Base-by-base conservation (phyloP, 1,140 invertebrate species). In the Pomacea maculata region DNA sequence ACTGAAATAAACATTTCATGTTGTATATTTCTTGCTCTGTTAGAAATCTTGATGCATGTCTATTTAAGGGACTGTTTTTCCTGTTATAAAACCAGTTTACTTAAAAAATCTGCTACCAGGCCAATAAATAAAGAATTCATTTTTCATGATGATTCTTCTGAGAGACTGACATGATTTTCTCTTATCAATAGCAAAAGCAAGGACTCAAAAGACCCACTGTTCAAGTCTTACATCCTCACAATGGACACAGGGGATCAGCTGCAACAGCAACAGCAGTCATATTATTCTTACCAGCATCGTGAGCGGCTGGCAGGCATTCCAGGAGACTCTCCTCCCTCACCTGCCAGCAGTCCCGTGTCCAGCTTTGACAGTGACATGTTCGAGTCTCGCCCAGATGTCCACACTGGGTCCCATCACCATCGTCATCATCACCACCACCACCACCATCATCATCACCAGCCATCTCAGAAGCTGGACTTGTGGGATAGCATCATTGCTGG, bases 141-240 rank as follows among this genome's bases (percentile, higher is more conserved):
- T 61, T 61, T 45, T 45, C 34, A 45, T 45, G 34, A 45, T 45
- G 34, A 45, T 4, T 45, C 34, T 45, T 45, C 6, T 45, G 6
- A 45, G 6, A 45, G 34, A 45, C 34, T 45, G 34, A 45, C 34
- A 45, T 6, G 6, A 4, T 45, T 6, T 45, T 61, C 8, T 61
- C 1, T 61, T 17, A 14, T 61, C 57, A 57, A 79, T 71, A 84
- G 85, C 64, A 87, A 86, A 83, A 83, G 85, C 63, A 84, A 79
- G 64, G 84, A 84, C 64, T 79, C 85, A n/a, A 85, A 84, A 19
- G 84, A 86, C 67, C 83, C 84, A 9, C 80, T 83, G 64, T 86
- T 85, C 78, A 88, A 86, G 72, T 85, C 87, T 21, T 90, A 89
- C 75, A 87, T 82, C 65, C 70, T 89, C 15, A 85, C 81, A 34